Conservation (phyloP, 2,888 invertebrate species). For the Argynnis bischoffii region DNA sequence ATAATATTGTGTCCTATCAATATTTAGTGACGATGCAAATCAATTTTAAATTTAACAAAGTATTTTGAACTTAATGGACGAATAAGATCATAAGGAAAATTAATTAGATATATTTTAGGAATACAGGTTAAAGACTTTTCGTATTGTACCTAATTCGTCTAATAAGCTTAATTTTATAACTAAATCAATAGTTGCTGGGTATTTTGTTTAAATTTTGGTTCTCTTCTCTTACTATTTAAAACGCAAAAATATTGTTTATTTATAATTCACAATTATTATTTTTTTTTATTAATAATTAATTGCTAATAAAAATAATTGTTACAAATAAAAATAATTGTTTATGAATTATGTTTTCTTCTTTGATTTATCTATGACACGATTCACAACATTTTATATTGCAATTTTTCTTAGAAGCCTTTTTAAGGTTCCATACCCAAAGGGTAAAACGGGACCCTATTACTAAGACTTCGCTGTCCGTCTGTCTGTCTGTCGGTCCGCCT, state of each 20-base stretch:
- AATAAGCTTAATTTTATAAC: background rate
- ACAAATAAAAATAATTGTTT: slow-evolving; percentile 1
- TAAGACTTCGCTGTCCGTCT: no score
- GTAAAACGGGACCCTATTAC: no score
- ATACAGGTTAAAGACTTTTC: background rate
- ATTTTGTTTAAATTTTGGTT: background rate
- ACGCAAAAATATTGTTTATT: no score
- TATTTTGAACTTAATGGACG: background rate
- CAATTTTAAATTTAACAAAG: background rate
- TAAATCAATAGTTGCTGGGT: background rate
- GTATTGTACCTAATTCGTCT: background rate
- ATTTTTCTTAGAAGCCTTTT: slow-evolving; percentile 44
- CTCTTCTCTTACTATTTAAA: background rate
- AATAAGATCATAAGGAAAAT: background rate
- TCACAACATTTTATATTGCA: slow-evolving; percentile 41
- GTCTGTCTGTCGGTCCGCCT: no score
- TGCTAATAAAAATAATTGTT: no score
- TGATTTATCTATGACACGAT: slow-evolving; percentile 18
- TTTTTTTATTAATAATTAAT: no score
- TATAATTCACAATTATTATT: no score
- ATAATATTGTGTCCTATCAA: background rate
- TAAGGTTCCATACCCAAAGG: no score
- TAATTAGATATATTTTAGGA: background rate
- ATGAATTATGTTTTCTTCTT: background rate
- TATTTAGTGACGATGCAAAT: background rate